Evolutionary conservation across 2,888 invertebrate species (phyloP).

Genomic region (Chaetoderma sp.): DNA sequence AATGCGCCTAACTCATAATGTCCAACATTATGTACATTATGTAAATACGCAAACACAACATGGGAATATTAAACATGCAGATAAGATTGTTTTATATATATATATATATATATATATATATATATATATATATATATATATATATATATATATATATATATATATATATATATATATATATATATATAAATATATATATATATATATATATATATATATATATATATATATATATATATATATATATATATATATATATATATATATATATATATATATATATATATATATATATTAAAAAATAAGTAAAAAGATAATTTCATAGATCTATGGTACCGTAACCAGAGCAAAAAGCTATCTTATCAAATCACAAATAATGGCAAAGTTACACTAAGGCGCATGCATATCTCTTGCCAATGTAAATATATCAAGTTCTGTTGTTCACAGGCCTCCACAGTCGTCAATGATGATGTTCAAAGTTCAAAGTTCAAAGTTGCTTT

Average conservation of each 20-base stretch:
- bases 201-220: slow-evolving; percentile 9
- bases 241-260: slow-evolving; percentile 9
- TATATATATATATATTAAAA: slow-evolving; percentile 4
- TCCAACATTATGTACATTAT: too few relatives aligned
- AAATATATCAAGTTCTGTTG: too few relatives aligned
- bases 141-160: slow-evolving; percentile 9
- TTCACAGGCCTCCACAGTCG: too few relatives aligned
- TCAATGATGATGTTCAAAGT: too few relatives aligned
- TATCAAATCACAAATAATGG: too few relatives aligned
- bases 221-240: slow-evolving; percentile 9
- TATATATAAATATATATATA: slow-evolving; percentile 5
- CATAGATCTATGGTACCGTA: too few relatives aligned
- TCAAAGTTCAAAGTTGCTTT: too few relatives aligned
- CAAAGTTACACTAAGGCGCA: too few relatives aligned
- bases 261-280: slow-evolving; percentile 9
- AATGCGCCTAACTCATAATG: too few relatives aligned
- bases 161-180: slow-evolving; percentile 9
- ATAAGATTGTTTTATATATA: background rate
- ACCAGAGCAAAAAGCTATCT: too few relatives aligned
- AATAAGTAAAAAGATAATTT: background rate
- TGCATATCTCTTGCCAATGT: too few relatives aligned
- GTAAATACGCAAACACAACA: too few relatives aligned
- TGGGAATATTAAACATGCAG: background rate
- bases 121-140: slow-evolving; percentile 9
- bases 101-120: slow-evolving; percentile 8